These are phyloP conservation scores for Megalonaias nervosa DNA, from an alignment of 1,140 invertebrate species.

Conservation along the genomic window DNA sequence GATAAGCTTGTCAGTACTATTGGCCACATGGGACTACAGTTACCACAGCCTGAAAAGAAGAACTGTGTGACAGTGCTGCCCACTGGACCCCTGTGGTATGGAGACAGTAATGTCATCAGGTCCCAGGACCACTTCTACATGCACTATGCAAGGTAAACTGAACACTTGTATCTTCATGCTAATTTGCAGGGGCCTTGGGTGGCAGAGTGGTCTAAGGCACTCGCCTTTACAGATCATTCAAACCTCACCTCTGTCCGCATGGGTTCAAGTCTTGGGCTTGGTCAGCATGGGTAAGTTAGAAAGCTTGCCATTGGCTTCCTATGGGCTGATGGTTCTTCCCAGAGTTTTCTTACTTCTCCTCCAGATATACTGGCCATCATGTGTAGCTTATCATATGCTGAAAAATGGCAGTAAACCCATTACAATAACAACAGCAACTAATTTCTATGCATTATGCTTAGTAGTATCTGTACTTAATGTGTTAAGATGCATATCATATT, in stretches of 20 bases:
- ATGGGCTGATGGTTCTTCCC: too few species aligned
- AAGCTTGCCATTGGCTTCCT: too few species aligned
- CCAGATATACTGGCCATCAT: too few species aligned
- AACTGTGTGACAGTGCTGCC: constrained; percentile 32
- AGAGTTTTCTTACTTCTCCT: too few species aligned
- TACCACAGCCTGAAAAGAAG: constrained; percentile 17
- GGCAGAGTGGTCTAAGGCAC: not conserved
- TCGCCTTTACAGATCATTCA: not conserved
- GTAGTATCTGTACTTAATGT: too few species aligned
- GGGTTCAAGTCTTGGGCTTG: constrained; percentile 32
- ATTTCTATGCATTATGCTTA: not conserved
- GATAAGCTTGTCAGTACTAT: not conserved
- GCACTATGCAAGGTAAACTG: constrained; percentile 49
- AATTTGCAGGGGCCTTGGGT: not conserved
- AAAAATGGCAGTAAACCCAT: too few species aligned
- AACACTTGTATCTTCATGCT: not conserved
- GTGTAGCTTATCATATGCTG: too few species aligned
- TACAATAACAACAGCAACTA: not conserved
- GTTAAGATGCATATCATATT: too few species aligned
- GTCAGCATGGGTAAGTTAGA: not conserved
- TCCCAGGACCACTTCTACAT: constrained; percentile 41
- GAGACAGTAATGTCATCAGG: constrained; percentile 38
- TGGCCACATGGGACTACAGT: not conserved
- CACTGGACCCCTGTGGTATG: constrained; percentile 47
- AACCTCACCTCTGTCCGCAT: not conserved